A percentile compares a stretch with the other conserved stretches of the same genome.
Conservation (phyloP, 1,140 invertebrate genomes). For the Bombus superbus region DNA sequence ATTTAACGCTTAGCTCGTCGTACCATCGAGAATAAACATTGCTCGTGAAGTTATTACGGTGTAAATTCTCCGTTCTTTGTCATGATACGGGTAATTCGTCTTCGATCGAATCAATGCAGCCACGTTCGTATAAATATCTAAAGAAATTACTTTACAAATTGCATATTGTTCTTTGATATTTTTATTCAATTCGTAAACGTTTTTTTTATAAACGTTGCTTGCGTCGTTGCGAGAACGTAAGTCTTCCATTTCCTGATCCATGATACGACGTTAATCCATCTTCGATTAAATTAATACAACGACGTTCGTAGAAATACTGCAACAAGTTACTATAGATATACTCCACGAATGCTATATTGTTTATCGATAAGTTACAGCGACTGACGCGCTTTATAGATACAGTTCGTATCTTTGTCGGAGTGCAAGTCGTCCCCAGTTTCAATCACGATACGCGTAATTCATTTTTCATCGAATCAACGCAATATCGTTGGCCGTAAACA, state of each 20-base stretch:
- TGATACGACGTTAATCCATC: neutral
- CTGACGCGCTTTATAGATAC: neutral
- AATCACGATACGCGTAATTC: neutral
- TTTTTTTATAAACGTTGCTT: neutral
- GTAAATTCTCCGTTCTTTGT: neutral
- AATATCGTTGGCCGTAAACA: neutral
- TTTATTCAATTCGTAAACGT: neutral
- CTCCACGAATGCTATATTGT: neutral
- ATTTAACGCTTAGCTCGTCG: neutral
- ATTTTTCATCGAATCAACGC: neutral
- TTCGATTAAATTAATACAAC: neutral
- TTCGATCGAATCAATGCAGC: neutral
- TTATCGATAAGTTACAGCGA: neutral
- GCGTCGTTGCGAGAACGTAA: neutral
- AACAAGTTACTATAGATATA: neutral
- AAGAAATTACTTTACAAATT: neutral
- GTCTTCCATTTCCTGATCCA: neutral
- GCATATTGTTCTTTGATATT: neutral
- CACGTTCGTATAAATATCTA: neutral
- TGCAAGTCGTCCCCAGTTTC: neutral
- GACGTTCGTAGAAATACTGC: neutral
- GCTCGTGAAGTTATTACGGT: neutral
- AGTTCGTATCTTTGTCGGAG: neutral
- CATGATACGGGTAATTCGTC: conserved; percentile 11
- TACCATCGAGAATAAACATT: neutral